These are phyloP conservation scores for Aphelocoma californica DNA, from an alignment of 2,797 vertebrate species.

Conservation along the genomic window DNA sequence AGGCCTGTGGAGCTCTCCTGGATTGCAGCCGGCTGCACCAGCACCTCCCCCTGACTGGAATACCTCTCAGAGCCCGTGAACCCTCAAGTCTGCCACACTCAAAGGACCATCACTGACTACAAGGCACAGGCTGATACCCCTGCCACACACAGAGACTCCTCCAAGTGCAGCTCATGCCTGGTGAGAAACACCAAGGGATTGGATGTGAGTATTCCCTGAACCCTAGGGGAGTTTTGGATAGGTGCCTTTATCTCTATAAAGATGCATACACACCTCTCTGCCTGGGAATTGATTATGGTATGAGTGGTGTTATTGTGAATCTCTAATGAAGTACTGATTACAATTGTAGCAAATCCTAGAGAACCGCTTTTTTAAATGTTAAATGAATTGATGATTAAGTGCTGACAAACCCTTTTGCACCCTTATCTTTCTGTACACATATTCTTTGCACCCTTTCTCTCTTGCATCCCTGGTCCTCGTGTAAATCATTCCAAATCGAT, in stretches of 20 bases:
- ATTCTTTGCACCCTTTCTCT: neutral
- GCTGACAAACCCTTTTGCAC: neutral
- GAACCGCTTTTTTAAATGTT: neutral
- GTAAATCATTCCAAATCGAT: neutral
- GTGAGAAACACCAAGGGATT: neutral
- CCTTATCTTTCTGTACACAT: neutral
- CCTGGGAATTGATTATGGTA: neutral
- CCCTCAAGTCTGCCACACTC: neutral
- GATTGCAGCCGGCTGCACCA: neutral
- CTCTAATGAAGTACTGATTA: neutral
- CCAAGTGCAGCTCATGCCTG: neutral
- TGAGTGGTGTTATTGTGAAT: neutral
- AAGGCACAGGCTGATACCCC: neutral
- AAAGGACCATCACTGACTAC: neutral
- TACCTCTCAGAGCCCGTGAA: neutral
- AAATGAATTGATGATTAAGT: neutral
- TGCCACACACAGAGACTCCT: neutral
- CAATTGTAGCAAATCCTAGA: neutral
- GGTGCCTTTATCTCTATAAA: neutral
- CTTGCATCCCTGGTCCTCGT: accelerated
- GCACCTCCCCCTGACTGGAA: neutral
- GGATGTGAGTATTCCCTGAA: neutral
- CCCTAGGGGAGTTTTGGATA: neutral
- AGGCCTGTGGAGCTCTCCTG: neutral
- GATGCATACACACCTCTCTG: neutral